Conservation (phyloP, 2,888 invertebrate genomes). For the Trichogramma evanescens region DNA sequence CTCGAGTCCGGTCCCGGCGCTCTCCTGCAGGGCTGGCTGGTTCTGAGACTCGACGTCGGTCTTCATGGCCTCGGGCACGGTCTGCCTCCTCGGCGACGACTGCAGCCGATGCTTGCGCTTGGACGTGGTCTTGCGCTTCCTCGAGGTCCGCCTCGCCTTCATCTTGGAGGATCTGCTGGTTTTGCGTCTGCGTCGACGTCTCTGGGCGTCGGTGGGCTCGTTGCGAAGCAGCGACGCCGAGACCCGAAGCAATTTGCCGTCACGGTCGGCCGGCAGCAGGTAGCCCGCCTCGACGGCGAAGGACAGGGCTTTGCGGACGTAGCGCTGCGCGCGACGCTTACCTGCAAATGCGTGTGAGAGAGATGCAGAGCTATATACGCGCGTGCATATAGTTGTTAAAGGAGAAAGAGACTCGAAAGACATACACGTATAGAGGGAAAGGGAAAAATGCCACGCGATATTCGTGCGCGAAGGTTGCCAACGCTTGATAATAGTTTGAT, state of each 20-base stretch:
- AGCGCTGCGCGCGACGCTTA: slow-evolving; percentile 31
- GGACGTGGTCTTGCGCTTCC: neutral
- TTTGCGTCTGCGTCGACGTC: slow-evolving; percentile 5
- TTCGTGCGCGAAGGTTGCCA: too few species aligned
- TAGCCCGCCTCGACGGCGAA: slow-evolving; percentile 36
- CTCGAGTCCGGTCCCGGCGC: neutral
- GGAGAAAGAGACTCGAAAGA: too few species aligned
- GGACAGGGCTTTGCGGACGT: slow-evolving; percentile 32
- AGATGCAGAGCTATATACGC: neutral
- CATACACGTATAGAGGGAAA: too few species aligned
- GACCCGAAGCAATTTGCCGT: slow-evolving; percentile 31
- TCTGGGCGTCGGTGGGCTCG: neutral
- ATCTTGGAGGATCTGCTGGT: neutral
- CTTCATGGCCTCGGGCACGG: neutral
- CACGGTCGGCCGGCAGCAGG: slow-evolving; percentile 29
- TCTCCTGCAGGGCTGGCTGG: neutral
- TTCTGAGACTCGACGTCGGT: neutral
- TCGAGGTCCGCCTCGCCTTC: too few species aligned
- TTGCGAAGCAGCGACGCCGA: slow-evolving; percentile 20
- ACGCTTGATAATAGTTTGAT: too few species aligned
- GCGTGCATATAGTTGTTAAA: neutral
- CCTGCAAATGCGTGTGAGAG: slow-evolving; percentile 22
- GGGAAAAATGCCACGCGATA: too few species aligned
- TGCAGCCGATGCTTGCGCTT: neutral
- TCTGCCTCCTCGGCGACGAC: too few species aligned